Evolutionary conservation across 2,113 vertebrate species (phyloP).

Genomic region (Lepisosteus oculatus): DNA sequence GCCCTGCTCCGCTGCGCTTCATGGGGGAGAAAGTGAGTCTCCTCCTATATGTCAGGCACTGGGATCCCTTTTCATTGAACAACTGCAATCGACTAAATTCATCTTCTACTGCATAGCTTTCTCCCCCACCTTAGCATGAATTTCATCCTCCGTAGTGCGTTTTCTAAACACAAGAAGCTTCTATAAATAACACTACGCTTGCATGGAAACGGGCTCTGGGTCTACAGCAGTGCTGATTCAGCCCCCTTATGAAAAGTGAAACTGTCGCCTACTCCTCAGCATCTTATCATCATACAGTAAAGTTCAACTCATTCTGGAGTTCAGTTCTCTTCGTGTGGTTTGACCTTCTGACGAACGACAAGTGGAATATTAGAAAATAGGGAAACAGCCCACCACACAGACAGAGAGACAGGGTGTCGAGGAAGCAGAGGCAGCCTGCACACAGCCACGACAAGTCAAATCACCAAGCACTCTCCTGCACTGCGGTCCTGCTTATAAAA

Average conservation of each 20-base stretch:
- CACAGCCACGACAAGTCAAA: too few relatives aligned
- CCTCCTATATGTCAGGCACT: too few relatives aligned
- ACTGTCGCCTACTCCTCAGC: conserved; percentile 1
- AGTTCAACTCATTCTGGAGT: not conserved
- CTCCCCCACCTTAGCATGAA: too few relatives aligned
- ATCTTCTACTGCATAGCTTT: too few relatives aligned
- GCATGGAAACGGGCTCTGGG: not conserved
- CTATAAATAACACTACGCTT: not conserved
- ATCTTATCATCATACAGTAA: not conserved
- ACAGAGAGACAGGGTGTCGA: not conserved
- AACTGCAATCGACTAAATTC: too few relatives aligned
- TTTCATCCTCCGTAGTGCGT: too few relatives aligned
- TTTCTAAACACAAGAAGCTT: not conserved
- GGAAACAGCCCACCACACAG: not conserved
- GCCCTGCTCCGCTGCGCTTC: too few relatives aligned
- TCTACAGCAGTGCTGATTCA: conserved; percentile 12
- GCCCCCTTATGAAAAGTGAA: not conserved
- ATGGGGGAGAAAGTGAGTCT: too few relatives aligned
- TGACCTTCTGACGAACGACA: conserved; percentile 14
- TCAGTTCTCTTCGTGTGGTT: not conserved
- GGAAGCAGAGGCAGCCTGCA: not conserved
- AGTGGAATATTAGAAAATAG: not conserved
- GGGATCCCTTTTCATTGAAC: too few relatives aligned
- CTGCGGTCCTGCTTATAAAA: not conserved
- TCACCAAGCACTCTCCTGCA: not conserved